Conservation (phyloP, 2,113 vertebrate species). For the Craseonycteris thonglongyai region DNA sequence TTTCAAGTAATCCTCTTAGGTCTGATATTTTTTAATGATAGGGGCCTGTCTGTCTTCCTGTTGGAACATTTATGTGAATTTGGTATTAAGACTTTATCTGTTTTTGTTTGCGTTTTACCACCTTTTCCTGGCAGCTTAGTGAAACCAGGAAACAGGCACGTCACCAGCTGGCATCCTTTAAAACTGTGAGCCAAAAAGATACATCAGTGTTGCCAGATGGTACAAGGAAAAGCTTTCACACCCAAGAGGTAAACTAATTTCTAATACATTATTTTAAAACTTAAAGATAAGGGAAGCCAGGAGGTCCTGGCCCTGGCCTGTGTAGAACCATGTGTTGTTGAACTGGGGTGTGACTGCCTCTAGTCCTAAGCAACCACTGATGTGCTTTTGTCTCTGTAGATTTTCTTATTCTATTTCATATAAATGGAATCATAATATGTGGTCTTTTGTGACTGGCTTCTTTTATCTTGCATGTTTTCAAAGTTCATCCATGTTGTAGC, state of each 20-base stretch:
- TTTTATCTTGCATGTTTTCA: background rate
- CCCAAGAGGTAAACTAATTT: constrained; percentile 77
- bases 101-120: background rate
- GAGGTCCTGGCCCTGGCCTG: too few species aligned
- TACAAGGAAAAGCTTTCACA: constrained; percentile 58
- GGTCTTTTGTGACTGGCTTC: background rate
- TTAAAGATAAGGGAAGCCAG: too few species aligned
- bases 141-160: constrained; percentile 83
- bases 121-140: constrained; percentile 76
- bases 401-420: background rate
- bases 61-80: constrained; percentile 28
- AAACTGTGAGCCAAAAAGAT: constrained; percentile 62
- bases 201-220: constrained; percentile 69
- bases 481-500: background rate
- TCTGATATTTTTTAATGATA: constrained; percentile 49
- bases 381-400: background rate
- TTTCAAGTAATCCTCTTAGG: background rate
- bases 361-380: background rate
- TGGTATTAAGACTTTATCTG: constrained; percentile 35
- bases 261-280: background rate
- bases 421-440: background rate
- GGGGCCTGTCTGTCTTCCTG: constrained; percentile 42
- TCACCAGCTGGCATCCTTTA: constrained; percentile 83
- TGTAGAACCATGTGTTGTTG: too few species aligned
- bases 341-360: too few species aligned